Base-by-base conservation (phyloP, 2,113 vertebrate species). In the Coptodon rendalli region DNA sequence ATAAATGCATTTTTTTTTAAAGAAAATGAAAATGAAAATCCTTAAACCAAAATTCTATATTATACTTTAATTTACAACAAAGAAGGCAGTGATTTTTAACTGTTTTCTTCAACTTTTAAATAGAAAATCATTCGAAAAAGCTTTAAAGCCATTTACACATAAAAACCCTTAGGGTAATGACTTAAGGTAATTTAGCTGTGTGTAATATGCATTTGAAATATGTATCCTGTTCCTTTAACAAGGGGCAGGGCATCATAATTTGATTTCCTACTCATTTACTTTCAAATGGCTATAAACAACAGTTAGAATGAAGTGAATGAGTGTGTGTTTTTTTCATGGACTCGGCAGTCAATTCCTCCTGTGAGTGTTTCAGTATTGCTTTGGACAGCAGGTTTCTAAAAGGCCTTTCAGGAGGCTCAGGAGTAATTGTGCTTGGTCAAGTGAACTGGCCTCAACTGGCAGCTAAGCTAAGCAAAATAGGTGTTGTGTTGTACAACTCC, bases 381-480 rank as follows among this genome's bases (percentile, higher is more conserved):
- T 94, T 92, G 91, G 93, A 93, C 95, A 96, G 96, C 96, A 96
- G 84, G 82, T 95, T 96, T 95, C 93, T 92, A 93, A 92, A 93
- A 94, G 93, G 92, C 94, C 95, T 95, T 96, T 96, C 94, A 96
- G 95, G 94, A 94, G 94, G 87, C 88, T 93, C 89, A 45, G 14
- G 59, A 82, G 92, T 91, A 93, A 96, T 95, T 96, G 89, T 96
- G 96, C 96, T 96, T 95, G 96, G 94, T 96, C 95, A 95, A 96
- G 96, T 80, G 90, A 96, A 96, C 89, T 88, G 93, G 91, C 93
- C 89, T 92, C 86, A 57, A 84, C 91, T 79, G 91, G 91, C 93
- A 93, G 95, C 93, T 81, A 73, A 86, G 94, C 94, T 95, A 92
- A 96, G 95, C 95, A 95, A 86, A 96, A 94, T 88, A 89, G 89